Evolutionary conservation across 2,113 vertebrate genomes (phyloP).

Genomic region (Peromyscus polionotus): DNA sequence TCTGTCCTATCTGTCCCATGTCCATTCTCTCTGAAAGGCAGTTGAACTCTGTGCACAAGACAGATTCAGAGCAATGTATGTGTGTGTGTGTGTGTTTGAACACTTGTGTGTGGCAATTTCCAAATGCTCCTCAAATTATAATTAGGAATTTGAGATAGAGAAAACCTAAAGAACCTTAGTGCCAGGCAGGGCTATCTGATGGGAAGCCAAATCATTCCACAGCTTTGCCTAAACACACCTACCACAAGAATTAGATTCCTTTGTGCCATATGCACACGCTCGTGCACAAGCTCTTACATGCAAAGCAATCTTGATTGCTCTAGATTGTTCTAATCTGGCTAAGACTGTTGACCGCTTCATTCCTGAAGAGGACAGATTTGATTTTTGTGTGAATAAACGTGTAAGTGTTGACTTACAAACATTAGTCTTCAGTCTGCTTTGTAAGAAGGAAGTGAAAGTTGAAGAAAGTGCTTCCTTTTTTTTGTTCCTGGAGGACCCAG

Average conservation of each 20-base stretch:
- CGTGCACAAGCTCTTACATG: neutral
- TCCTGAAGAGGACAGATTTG: neutral
- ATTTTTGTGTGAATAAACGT: neutral
- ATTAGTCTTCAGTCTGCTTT: neutral
- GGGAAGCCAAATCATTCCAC: neutral
- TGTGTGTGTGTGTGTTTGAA: neutral
- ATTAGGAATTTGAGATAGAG: neutral
- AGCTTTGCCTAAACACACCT: neutral
- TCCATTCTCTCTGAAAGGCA: neutral
- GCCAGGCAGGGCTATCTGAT: neutral
- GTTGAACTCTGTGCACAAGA: neutral
- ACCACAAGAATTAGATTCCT: neutral
- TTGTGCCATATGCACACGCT: neutral
- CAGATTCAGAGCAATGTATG: neutral
- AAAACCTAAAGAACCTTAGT: neutral
- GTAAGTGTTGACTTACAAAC: no score
- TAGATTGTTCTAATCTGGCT: neutral
- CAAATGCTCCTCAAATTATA: neutral
- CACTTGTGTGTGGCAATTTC: neutral
- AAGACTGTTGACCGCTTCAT: neutral
- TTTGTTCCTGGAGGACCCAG: neutral
- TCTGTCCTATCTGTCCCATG: neutral
- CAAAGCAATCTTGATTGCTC: neutral
- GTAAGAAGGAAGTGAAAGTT: neutral
- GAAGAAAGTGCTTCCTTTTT: neutral